phyloP scores from a whole-genome alignment of 2,888 invertebrate genomes.

The Atherix ibis region DNA sequence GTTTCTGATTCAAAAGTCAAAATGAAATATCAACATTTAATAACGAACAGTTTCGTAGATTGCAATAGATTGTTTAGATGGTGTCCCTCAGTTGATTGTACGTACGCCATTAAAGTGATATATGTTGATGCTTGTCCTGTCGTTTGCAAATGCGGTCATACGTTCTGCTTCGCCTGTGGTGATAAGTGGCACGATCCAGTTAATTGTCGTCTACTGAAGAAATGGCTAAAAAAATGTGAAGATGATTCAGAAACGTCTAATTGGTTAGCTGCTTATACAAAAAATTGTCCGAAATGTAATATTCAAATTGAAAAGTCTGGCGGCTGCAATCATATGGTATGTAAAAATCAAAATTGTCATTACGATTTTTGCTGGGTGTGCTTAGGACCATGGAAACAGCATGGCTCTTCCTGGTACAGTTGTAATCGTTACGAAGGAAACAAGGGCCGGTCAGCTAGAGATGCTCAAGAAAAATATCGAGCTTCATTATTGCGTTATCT shows the following conservation, averaged over 20 bases:
- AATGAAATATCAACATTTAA: constrained; percentile 90
- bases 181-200: constrained; percentile 99
- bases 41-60: constrained; percentile 98
- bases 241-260: constrained; percentile 98
- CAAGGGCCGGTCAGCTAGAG: constrained; percentile 88
- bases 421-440: constrained; percentile 96
- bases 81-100: constrained; percentile 98
- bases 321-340: constrained; percentile 98
- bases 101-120: constrained; percentile 82
- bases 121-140: constrained; percentile 85
- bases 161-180: constrained; percentile 92
- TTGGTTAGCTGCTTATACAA: constrained; percentile 99
- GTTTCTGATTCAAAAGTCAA: constrained; percentile 75
- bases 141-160: constrained; percentile 81
- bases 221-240: constrained; percentile 98
- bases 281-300: constrained; percentile 97
- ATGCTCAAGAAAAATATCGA: constrained; percentile 87
- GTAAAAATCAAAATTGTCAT: constrained; percentile 96
- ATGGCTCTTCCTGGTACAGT: constrained; percentile 96
- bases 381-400: constrained; percentile 96
- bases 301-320: constrained; percentile 95
- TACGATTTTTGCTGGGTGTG: constrained; percentile 99
- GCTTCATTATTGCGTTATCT: constrained; percentile 91
- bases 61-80: constrained; percentile 91
- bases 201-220: constrained; percentile 76